Evolutionary conservation across 2,797 vertebrate species (phyloP).

Genomic region (Choloepus didactylus): DNA sequence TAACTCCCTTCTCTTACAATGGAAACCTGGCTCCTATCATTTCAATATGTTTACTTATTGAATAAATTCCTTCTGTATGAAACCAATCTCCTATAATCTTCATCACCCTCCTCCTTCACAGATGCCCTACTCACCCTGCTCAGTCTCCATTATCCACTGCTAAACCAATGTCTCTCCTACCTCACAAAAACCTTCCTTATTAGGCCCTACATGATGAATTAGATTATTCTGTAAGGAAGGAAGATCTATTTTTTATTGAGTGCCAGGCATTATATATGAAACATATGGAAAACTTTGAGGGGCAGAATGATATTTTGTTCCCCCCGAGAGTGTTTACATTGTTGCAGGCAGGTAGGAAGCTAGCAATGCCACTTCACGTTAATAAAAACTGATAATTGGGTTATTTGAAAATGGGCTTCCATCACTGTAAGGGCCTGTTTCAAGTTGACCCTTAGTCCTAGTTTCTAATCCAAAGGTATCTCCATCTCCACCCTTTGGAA

Average conservation of each 20-base stretch:
- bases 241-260: not conserved
- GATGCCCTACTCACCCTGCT: not conserved
- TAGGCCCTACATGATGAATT: not conserved
- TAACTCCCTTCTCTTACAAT: not conserved
- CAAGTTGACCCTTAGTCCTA: not conserved
- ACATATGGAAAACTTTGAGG: conserved; percentile 4
- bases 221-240: not conserved
- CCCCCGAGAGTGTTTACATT: not conserved
- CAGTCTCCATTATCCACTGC: not conserved
- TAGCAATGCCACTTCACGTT: not conserved
- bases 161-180: not conserved
- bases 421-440: not conserved
- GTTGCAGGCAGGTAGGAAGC: not conserved
- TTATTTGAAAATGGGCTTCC: not conserved
- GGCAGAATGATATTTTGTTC: not conserved
- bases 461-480: not conserved
- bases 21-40: not conserved
- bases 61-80: not conserved
- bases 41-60: not conserved
- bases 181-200: not conserved
- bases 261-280: not conserved
- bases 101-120: not conserved
- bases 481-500: not conserved
- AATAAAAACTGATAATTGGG: not conserved
- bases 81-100: not conserved